phyloP scores from a whole-genome alignment of 1,140 invertebrate species.

The Zaprionus camerounensis region DNA sequence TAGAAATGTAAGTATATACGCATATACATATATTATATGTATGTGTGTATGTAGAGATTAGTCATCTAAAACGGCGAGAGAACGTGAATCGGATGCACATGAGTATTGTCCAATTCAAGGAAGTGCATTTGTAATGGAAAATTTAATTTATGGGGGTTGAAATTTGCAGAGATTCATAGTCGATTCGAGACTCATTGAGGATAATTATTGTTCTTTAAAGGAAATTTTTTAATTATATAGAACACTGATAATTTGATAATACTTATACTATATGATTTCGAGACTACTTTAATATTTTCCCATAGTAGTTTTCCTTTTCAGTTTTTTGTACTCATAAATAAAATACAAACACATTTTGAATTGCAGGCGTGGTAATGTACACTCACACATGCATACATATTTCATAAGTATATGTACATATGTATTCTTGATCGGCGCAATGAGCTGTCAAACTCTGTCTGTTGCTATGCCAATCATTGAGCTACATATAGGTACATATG shows the following conservation, averaged over 20 bases:
- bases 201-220: background rate
- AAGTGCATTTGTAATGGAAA: conserved; percentile 1
- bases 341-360: background rate
- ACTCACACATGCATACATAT: background rate
- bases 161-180: background rate
- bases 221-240: background rate
- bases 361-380: conserved; percentile 19
- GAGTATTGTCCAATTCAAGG: conserved; percentile 5
- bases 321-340: background rate
- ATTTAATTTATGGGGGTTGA: background rate
- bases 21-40: background rate
- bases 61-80: background rate
- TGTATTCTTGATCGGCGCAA: background rate
- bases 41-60: background rate
- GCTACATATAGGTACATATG: background rate
- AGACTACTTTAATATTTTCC: background rate
- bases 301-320: background rate
- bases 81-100: background rate
- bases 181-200: background rate
- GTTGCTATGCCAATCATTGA: background rate
- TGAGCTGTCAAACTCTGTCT: background rate
- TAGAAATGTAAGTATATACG: background rate
- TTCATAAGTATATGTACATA: background rate
- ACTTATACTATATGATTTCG: no score
- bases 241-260: no score